These are phyloP conservation scores for Liodrosophila aerea DNA, from an alignment of 2,888 invertebrate genomes.

Conservation along the genomic window DNA sequence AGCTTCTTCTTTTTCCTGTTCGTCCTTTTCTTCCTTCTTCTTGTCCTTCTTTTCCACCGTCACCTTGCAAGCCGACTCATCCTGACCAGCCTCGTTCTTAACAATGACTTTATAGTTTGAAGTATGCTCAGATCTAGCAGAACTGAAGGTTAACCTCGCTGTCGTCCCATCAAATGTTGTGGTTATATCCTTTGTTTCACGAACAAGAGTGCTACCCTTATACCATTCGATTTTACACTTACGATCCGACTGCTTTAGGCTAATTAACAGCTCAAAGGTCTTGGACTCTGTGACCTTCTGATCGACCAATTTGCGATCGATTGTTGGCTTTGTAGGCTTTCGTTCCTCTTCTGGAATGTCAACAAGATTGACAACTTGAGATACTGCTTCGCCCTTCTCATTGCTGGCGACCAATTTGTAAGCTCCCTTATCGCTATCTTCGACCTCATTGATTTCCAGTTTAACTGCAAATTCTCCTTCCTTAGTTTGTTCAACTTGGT, in stretches of 20 bases:
- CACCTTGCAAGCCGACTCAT: slow-evolving; percentile 92
- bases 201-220: slow-evolving; percentile 90
- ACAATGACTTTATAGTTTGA: slow-evolving; percentile 93
- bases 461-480: slow-evolving; percentile 95
- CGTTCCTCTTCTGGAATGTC: slow-evolving; percentile 91
- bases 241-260: slow-evolving; percentile 89
- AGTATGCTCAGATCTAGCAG: slow-evolving; percentile 89
- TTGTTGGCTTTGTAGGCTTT: slow-evolving; percentile 91
- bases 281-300: slow-evolving; percentile 88
- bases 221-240: slow-evolving; percentile 93
- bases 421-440: slow-evolving; percentile 91
- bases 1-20: slow-evolving; percentile 81
- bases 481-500: slow-evolving; percentile 79
- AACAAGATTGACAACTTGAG: slow-evolving; percentile 92
- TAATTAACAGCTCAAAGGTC: slow-evolving; percentile 90
- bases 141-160: slow-evolving; percentile 90
- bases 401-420: slow-evolving; percentile 96
- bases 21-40: slow-evolving; percentile 84
- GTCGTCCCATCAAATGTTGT: slow-evolving; percentile 93
- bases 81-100: slow-evolving; percentile 95
- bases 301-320: slow-evolving; percentile 89
- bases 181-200: slow-evolving; percentile 89
- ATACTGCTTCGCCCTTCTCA: slow-evolving; percentile 95
- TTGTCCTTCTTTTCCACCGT: slow-evolving; percentile 87
- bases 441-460: slow-evolving; percentile 93